These are phyloP conservation scores for Gila robusta DNA, from an alignment of 2,797 vertebrate genomes.

Conservation along the genomic window DNA sequence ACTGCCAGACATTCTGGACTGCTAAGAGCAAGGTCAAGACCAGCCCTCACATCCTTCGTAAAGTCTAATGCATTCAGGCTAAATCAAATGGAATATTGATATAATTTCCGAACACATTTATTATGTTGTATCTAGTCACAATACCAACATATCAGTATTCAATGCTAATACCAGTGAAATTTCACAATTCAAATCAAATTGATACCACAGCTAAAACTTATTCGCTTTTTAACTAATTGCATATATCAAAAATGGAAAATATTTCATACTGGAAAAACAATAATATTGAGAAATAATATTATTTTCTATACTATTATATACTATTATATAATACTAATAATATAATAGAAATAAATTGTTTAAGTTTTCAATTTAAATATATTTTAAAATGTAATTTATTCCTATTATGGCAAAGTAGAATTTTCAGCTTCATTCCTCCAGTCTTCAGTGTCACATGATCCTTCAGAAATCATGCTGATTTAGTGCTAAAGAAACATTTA, in stretches of 20 bases:
- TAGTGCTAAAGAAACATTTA: no score
- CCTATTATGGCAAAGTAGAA: no score
- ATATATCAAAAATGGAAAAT: no score
- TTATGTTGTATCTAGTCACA: not conserved
- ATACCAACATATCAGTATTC: not conserved
- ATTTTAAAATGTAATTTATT: not conserved
- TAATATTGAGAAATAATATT: not conserved
- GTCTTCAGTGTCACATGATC: no score
- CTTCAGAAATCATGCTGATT: no score
- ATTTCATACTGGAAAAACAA: no score
- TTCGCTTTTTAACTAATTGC: no score
- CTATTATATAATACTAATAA: no score
- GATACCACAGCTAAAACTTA: not conserved
- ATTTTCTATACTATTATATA: no score
- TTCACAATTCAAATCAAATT: not conserved
- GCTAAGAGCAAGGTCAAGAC: constrained; percentile 38
- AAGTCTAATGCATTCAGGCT: not conserved
- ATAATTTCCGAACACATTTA: not conserved
- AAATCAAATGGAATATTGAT: constrained; percentile 28
- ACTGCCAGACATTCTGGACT: constrained; percentile 3
- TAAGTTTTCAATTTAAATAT: not conserved
- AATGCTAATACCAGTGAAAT: not conserved
- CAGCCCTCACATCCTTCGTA: not conserved
- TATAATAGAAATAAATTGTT: no score
- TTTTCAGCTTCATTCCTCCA: no score